Base-by-base conservation (phyloP, 2,113 vertebrate genomes). In the Cervus canadensis region DNA sequence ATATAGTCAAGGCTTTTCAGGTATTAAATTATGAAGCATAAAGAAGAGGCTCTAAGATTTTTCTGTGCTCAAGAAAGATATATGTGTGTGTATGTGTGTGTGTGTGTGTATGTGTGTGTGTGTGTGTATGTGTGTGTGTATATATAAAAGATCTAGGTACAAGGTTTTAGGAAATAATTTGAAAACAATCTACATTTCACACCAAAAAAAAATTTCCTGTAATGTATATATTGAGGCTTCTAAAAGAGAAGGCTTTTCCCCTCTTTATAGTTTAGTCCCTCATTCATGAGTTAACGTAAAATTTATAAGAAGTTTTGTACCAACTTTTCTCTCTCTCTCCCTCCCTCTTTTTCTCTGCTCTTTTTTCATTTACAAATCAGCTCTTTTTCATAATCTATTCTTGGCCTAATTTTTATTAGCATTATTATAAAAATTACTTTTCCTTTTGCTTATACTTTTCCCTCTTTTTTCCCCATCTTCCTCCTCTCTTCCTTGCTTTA, bases 41-140 rank as follows among this genome's bases (percentile, higher is more conserved):
- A 88, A 87, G 33, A 97, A 79, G 11, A 98, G 94, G 74, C 17
- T 91, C 33, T 21, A 82, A 86, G 64, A 84, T 87, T 48, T 94
- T 92, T 79, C n/a, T 85, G 26, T 90, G 60, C 11, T 92, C 54
- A 82, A 84, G 93, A 79, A 95, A 97, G 59, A 9, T n/a, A 9
- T n/a, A 4, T 64, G 43, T 50, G 48, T 50, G 48, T 12, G 11
- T 48, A 11, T 48, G 48, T 48, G 48, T 48, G 11, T 48, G 48
- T 40, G 40, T 40, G 40, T 40, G 40, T 40, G 40, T 50, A 12
- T 64, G 43, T 50, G 12, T 50, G 48, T 13, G 48, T 48, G 48
- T 48, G 45, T 48, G 9, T 48, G 45, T 8, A 0, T 48, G 48
- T 48, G 48, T 50, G 48, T 50, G 48, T 76, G 40, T 15, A 52